These are phyloP conservation scores for Cheilosia vulpina DNA, from an alignment of 2,888 invertebrate genomes.

Conservation along the genomic window DNA sequence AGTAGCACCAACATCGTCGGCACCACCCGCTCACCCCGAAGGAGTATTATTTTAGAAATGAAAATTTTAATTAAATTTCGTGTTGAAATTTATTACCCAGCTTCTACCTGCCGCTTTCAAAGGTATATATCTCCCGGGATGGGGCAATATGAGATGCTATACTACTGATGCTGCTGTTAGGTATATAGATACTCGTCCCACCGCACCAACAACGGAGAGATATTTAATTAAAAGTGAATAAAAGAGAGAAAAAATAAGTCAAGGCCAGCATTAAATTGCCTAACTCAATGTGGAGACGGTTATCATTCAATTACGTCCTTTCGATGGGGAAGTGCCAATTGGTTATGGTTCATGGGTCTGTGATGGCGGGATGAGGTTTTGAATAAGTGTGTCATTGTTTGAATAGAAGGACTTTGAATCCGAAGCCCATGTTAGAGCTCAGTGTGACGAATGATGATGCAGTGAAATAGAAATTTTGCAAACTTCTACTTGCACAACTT, in stretches of 20 bases:
- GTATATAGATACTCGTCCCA: neutral
- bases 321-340: neutral
- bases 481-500: too few relatives aligned
- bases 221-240: conserved; percentile 72
- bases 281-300: conserved; percentile 31
- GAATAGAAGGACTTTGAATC: too few relatives aligned
- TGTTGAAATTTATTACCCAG: conserved; percentile 73
- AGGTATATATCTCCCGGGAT: conserved; percentile 56
- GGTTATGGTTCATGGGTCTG: too few relatives aligned
- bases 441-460: too few relatives aligned
- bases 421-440: too few relatives aligned
- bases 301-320: conserved; percentile 32
- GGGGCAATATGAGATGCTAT: conserved; percentile 67
- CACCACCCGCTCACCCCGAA: conserved; percentile 5
- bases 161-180: conserved; percentile 22
- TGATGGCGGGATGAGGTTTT: too few relatives aligned
- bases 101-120: conserved; percentile 62
- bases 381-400: too few relatives aligned
- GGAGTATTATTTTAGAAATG: conserved; percentile 72
- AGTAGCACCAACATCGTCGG: neutral
- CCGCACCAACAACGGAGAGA: conserved; percentile 45
- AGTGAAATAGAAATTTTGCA: too few relatives aligned
- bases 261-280: conserved; percentile 56
- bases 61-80: conserved; percentile 74
- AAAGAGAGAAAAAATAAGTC: conserved; percentile 55